Percentiles rank a stretch among this genome's conserved stretches.
phyloP scores from a whole-genome alignment of 1,140 invertebrate species.

The Rhyacophila brunnea region DNA sequence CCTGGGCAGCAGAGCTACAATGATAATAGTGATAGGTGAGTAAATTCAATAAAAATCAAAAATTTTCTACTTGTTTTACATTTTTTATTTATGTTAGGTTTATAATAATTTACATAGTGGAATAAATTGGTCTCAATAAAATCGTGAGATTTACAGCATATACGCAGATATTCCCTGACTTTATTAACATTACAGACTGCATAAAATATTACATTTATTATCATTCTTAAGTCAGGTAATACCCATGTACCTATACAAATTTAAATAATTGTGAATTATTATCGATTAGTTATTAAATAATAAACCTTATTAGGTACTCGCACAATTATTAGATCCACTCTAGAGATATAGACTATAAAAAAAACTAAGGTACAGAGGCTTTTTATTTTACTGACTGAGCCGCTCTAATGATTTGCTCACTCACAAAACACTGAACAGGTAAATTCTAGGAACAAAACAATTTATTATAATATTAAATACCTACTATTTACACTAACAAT shows the following conservation, averaged over 20 bases:
- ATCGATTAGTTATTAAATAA: not conserved
- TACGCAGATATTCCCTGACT: too few species aligned
- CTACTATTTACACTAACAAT: not conserved
- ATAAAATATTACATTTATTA: too few species aligned
- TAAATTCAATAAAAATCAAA: not conserved
- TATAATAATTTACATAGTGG: conserved; percentile 1
- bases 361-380: too few species aligned
- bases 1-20: too few species aligned
- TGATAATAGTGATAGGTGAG: too few species aligned
- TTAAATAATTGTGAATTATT: too few species aligned
- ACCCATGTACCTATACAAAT: too few species aligned
- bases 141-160: not conserved
- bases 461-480: not conserved
- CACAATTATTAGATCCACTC: too few species aligned
- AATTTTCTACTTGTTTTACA: not conserved
- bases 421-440: not conserved
- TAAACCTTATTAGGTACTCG: not conserved
- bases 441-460: conserved; percentile 2
- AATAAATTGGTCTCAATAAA: not conserved
- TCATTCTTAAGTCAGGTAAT: too few species aligned
- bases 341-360: too few species aligned
- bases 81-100: not conserved
- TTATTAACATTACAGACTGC: too few species aligned
- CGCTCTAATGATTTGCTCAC: not conserved
- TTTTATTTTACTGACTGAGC: not conserved